Conservation (phyloP, 2,797 vertebrate genomes). For the Eulemur rubriventer region DNA sequence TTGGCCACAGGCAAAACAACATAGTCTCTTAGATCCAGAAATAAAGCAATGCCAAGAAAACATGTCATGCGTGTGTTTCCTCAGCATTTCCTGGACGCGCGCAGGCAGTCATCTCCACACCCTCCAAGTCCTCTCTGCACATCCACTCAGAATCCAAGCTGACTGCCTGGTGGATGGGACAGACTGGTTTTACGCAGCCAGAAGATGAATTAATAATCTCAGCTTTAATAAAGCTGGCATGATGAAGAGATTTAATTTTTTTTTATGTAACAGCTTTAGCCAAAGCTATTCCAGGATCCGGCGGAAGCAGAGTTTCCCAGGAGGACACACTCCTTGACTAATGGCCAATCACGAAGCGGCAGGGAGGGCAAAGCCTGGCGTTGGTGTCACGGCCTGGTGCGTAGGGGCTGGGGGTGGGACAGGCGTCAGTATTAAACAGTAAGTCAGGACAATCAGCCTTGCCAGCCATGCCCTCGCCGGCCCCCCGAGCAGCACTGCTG, state of each 20-base stretch:
- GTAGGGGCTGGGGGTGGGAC: neutral
- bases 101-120: neutral
- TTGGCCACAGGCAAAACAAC: neutral
- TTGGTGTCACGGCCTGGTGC: neutral
- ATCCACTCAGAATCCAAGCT: neutral
- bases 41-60: neutral
- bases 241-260: conserved; percentile 75
- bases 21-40: neutral
- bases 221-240: conserved; percentile 77
- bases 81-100: neutral
- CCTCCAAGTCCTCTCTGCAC: neutral
- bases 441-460: conserved; percentile 52
- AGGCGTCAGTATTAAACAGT: conserved; percentile 63
- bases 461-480: neutral
- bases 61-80: neutral
- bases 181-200: conserved; percentile 76
- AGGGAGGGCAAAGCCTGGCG: conserved; percentile 44
- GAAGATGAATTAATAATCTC: conserved; percentile 85
- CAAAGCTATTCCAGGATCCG: conserved; percentile 81
- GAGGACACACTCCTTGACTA: conserved; percentile 75
- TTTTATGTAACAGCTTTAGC: conserved; percentile 86
- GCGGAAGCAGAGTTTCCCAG: conserved; percentile 73
- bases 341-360: conserved; percentile 81
- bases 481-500: neutral
- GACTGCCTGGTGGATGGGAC: conserved; percentile 69